Evolutionary conservation across 1,140 invertebrate species (phyloP).

Genomic region (Globodera rostochiensis): DNA sequence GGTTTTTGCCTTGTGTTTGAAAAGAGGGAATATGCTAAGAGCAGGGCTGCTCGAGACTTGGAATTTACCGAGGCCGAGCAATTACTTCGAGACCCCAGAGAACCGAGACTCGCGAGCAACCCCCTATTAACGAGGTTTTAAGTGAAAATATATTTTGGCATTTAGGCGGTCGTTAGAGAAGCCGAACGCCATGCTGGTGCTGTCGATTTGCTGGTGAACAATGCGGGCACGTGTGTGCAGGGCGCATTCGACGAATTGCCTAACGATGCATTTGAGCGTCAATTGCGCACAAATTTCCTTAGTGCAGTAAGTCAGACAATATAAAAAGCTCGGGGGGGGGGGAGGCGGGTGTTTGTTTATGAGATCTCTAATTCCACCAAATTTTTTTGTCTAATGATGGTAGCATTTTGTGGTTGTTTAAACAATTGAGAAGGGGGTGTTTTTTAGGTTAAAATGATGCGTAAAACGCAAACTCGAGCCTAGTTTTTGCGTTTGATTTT

Average conservation of each 20-base stretch:
- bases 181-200: conserved; percentile 71
- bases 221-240: conserved; percentile 76
- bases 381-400: too few relatives aligned
- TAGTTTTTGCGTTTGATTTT: too few relatives aligned
- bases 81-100: too few relatives aligned
- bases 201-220: conserved; percentile 86
- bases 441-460: neutral
- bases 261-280: conserved; percentile 68
- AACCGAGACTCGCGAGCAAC: too few relatives aligned
- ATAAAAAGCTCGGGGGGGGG: too few relatives aligned
- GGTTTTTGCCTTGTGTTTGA: neutral
- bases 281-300: conserved; percentile 72
- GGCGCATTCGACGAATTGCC: conserved; percentile 81
- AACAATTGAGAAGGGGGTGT: too few relatives aligned
- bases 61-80: neutral
- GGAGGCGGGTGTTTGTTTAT: too few relatives aligned
- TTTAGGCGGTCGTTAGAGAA: conserved; percentile 1
- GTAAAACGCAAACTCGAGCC: neutral
- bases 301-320: conserved; percentile 66
- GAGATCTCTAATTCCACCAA: too few relatives aligned
- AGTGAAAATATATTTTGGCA: conserved; percentile 21
- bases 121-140: conserved; percentile 6
- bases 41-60: too few relatives aligned
- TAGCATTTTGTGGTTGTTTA: too few relatives aligned
- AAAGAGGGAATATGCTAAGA: too few relatives aligned